Evolutionary conservation across 2,888 invertebrate species (phyloP), one percentile per base, ranked within the genome.

Genomic region (Lucinisca nassula): DNA sequence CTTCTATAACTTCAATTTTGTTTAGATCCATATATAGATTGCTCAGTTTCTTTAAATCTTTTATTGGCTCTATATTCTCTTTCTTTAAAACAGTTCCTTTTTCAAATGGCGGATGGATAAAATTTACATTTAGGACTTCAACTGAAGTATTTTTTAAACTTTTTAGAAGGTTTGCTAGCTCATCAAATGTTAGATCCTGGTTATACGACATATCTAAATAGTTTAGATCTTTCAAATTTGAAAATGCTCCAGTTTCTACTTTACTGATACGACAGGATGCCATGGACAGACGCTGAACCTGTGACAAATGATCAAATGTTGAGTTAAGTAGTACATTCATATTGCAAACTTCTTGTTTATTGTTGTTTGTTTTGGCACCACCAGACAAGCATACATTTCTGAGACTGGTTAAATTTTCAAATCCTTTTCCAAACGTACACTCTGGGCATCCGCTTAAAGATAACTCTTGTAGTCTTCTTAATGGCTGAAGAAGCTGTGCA

Each of bases 1-100:
- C 58, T n/a, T 84, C 82, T 37, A 89, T 67, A 14, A 89, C 76
- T 78, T 89, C 89, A 58, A 89, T 76, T 24, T 89, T 89, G 58
- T 89, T 89, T 24, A 89, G 40, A 75, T 89, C 89, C 82, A 89
- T 82, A 27, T 82, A 51, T 14, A 89, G 37, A 17, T 12, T 61
- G 35, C 67, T 49, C 24, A 89, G 51, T 27, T 73, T 51, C 17
- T 61, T 70, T 21, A 89, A 51, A 8, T 86, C 80, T 58, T 58
- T 79, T 3, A 89, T 75, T 38, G 79, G 77, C 27, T 77, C 58
- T 17, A 87, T 55, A 27, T 86, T 32, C 0, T 49, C 24, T 6
- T 17, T 1, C 32, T 87, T 67, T 3, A 89, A 38, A 12, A 10
- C 14, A 4, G 82, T 79, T 17, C 89, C 86, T 27, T 38, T 30